Percentiles rank a stretch among this genome's conserved stretches.
Evolutionary conservation across 2,888 invertebrate genomes (phyloP).

Genomic region (Apodemia hepburni): DNA sequence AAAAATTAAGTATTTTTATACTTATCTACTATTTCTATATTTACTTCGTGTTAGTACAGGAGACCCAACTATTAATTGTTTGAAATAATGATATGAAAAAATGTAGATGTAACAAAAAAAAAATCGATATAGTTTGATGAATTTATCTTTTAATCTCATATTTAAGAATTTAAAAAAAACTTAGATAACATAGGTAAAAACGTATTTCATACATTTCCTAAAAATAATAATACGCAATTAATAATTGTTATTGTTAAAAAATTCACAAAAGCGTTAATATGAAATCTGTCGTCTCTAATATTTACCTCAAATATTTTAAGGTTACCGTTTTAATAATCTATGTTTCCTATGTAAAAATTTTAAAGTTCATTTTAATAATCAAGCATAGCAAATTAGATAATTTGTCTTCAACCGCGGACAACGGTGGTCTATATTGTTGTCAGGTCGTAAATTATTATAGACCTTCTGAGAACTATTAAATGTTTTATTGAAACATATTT

Average conservation of each 20-base stretch:
- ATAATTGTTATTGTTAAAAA: too few species aligned
- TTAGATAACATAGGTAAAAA: too few species aligned
- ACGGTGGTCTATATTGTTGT: conserved; percentile 41
- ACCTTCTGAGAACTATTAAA: conserved; percentile 55
- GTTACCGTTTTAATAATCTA: neutral
- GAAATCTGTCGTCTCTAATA: neutral
- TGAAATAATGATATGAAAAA: too few species aligned
- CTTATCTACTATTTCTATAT: too few species aligned
- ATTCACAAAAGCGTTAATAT: neutral
- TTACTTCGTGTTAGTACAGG: too few species aligned
- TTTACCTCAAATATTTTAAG: neutral
- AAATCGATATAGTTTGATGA: too few species aligned
- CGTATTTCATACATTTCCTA: too few species aligned
- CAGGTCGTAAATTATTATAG: conserved; percentile 51
- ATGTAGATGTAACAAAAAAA: too few species aligned
- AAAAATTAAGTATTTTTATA: too few species aligned
- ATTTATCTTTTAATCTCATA: too few species aligned
- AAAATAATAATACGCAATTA: neutral
- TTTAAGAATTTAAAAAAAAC: too few species aligned
- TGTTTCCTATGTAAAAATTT: conserved; percentile 1
- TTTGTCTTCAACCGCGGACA: conserved; percentile 60
- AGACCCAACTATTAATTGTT: too few species aligned
- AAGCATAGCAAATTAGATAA: conserved; percentile 63
- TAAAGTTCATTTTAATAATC: conserved; percentile 56
- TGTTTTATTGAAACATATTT: conserved; percentile 36